A percentile compares a stretch with the other conserved stretches of the same genome.
Conservation (phyloP, 1,140 invertebrate genomes). For the Dinothrombium tinctorium region DNA sequence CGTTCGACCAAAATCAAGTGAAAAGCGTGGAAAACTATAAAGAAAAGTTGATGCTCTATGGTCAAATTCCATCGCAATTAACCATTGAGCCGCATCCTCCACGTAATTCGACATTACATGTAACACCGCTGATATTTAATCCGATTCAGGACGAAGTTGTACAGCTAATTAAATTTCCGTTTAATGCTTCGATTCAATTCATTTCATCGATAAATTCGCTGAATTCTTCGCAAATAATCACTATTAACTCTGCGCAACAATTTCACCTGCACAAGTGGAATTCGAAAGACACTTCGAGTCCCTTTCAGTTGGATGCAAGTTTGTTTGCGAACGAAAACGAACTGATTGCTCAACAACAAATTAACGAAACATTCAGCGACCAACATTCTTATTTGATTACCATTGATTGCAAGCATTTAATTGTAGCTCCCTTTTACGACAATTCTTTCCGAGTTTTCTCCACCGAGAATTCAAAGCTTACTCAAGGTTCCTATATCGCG, state of each 20-base stretch:
- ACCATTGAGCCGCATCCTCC: conserved; percentile 94
- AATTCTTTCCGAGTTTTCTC: conserved; percentile 95
- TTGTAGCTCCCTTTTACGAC: conserved; percentile 70
- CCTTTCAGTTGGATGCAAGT: conserved; percentile 5
- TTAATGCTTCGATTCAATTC: conserved; percentile 88
- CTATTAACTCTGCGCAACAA: conserved; percentile 2
- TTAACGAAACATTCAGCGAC: conserved; percentile 3
- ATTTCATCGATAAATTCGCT: conserved; percentile 26
- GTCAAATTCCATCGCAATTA: conserved; percentile 90
- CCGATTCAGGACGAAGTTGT: conserved; percentile 79
- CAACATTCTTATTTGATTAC: conserved; percentile 22
- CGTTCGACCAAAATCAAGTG: conserved; percentile 48
- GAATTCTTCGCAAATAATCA: neutral
- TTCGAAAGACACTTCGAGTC: conserved; percentile 5
- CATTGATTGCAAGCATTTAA: conserved; percentile 33
- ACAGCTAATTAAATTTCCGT: conserved; percentile 93
- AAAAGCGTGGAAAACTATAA: conserved; percentile 49
- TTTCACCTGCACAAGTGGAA: conserved; percentile 11
- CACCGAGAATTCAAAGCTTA: conserved; percentile 90
- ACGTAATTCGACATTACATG: conserved; percentile 92
- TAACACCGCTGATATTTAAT: conserved; percentile 83
- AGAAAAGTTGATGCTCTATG: conserved; percentile 93
- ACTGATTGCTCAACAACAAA: neutral
- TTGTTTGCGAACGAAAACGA: neutral
- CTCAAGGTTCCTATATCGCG: too few relatives aligned